Conservation (phyloP, 2,113 vertebrate genomes). For the Cynoglossus semilaevis region DNA sequence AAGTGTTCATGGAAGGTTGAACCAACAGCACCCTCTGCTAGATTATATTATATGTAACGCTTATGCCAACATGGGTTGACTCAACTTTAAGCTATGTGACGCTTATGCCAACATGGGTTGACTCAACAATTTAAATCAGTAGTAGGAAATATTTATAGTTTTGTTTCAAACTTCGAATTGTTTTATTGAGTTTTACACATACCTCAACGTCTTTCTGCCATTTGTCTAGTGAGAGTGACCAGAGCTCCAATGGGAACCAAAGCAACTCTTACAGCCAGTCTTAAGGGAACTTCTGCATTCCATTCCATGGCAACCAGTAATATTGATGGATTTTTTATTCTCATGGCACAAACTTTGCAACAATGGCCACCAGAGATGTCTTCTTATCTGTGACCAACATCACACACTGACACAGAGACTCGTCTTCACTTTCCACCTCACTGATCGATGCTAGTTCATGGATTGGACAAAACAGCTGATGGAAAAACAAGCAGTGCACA, state of each 20-base stretch:
- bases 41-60: no score
- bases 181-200: no score
- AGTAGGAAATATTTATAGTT: no score
- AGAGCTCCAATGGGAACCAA: slow-evolving; percentile 98
- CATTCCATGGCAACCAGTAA: slow-evolving; percentile 10
- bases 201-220: slow-evolving; percentile 8
- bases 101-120: no score
- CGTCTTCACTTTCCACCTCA: slow-evolving; percentile 13
- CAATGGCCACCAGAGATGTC: not conserved
- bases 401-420: slow-evolving; percentile 1
- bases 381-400: not conserved
- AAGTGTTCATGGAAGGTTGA: no score
- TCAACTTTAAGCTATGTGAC: no score
- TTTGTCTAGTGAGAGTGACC: slow-evolving; percentile 89
- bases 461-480: not conserved
- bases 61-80: no score
- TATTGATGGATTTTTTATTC: slow-evolving; percentile 6
- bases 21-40: no score
- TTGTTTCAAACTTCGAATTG: no score
- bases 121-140: no score
- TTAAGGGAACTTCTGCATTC: slow-evolving; percentile 64
- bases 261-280: slow-evolving; percentile 97
- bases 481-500: slow-evolving; percentile 4
- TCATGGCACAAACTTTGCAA: slow-evolving; percentile 22
- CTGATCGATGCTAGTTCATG: slow-evolving; percentile 24